Evolutionary conservation across 64 coral and sea anemone genomes (phyloP), one percentile per base, ranked within the genome.

Genomic region (Stichodactyla mertensii): DNA sequence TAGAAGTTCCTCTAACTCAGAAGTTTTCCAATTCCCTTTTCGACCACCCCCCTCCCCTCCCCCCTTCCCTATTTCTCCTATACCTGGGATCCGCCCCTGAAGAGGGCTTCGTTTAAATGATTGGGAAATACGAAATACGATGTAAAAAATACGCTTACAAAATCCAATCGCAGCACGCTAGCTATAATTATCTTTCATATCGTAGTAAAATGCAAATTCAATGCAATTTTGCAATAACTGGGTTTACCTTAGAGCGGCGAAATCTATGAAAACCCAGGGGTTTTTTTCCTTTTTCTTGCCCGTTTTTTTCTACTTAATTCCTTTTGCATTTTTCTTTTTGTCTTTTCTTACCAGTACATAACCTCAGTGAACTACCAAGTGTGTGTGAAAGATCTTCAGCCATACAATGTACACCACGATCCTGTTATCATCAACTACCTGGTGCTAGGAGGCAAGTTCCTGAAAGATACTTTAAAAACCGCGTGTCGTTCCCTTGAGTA

Each of bases 311-410:
- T 58, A 11, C 56, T 58, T 58, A 1, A 77, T 26, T 77, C 19
- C 71, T 77, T 22, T 22, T 77, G 36, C 3, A 13, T 82, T 82
- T 19, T 13, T 82, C 7, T 58, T 85, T 7, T 18, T 16, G 26
- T 28, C 5, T 53, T 28, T 84, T 18, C 10, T n/a, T 58, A 10
- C 4, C 55, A 85, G 83, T 85, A 58, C 36, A 22, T 58, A 62
- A 16, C 78, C 6, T 10, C 18, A 7, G 12, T 85, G 19, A 85
- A 61, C 60, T 85, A 61, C 52, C 55, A 57, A 64, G 83, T 85
- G 6, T 85, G 83, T 51, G 83, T 85, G 16, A 85, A 85, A 14
- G 83, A 85, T 64, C 56, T 85, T 12, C 83, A 85, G 83, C 83
- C 83, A 6, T 85, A 85, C 57, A 85, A 55, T 20, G 83, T 56